Percentiles rank a stretch among this genome's conserved stretches.
Conservation (phyloP, 53 echinoderm and acorn worm species). For the Henricia sp. region DNA sequence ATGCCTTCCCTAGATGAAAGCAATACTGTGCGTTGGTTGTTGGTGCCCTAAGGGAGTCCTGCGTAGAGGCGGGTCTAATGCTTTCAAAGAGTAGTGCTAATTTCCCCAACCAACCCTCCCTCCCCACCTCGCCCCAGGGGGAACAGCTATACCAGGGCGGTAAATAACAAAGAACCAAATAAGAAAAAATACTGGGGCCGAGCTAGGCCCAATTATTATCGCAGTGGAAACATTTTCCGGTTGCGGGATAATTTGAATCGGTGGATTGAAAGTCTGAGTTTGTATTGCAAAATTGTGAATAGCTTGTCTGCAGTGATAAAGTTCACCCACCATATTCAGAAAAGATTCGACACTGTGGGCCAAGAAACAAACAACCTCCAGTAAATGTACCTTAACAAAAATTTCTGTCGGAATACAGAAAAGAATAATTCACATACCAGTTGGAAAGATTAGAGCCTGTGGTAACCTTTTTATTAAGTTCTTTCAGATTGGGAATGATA, state of each 20-base stretch:
- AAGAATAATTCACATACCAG: conserved; percentile 55
- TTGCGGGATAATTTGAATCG: conserved; percentile 16
- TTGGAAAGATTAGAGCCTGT: conserved; percentile 1
- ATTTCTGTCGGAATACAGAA: conserved; percentile 1
- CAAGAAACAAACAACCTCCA: background rate
- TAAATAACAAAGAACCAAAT: conserved; percentile 29
- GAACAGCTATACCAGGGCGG: background rate
- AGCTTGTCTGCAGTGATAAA: background rate
- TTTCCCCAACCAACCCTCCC: conserved; percentile 58
- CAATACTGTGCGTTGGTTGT: conserved; percentile 23
- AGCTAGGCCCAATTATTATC: conserved; percentile 37
- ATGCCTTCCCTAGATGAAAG: background rate
- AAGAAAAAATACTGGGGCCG: too few relatives aligned
- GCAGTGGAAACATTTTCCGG: conserved; percentile 51
- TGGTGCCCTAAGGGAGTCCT: conserved; percentile 18
- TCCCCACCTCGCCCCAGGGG: conserved; percentile 43
- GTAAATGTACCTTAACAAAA: conserved; percentile 7
- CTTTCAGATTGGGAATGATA: conserved; percentile 24
- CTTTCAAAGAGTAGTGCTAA: conserved; percentile 54
- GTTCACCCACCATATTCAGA: background rate
- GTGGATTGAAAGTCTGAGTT: conserved; percentile 7
- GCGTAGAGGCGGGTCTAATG: conserved; percentile 30
- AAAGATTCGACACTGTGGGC: conserved; percentile 17
- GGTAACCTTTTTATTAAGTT: background rate
- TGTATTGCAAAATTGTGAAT: background rate